Evolutionary conservation across 2,113 vertebrate species (phyloP).

Genomic region (Scartelaos histophorus): DNA sequence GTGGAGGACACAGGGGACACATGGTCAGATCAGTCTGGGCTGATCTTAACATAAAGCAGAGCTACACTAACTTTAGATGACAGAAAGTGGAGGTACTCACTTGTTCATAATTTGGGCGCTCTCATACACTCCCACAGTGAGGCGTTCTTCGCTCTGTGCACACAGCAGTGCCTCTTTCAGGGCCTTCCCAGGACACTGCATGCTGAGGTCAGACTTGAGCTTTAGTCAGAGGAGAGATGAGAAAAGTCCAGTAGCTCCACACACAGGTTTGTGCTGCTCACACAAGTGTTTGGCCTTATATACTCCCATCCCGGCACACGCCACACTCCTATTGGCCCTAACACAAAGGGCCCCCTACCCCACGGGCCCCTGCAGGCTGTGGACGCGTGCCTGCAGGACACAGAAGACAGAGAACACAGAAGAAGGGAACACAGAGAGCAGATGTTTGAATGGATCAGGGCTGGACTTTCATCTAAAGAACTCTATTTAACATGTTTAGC

Average conservation of each 20-base stretch:
- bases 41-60: not conserved
- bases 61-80: not conserved
- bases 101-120: slow-evolving; percentile 94
- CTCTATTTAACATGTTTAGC: not conserved
- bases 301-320: slow-evolving; percentile 67
- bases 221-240: slow-evolving; percentile 30
- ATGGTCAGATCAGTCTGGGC: not conserved
- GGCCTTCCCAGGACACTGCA: slow-evolving; percentile 86
- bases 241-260: slow-evolving; percentile 16
- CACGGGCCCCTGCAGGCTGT: slow-evolving; percentile 32
- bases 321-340: slow-evolving; percentile 70
- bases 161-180: slow-evolving; percentile 85
- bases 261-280: slow-evolving; percentile 32
- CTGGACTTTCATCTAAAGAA: slow-evolving; percentile 6
- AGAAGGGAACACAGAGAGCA: slow-evolving; percentile 44
- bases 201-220: slow-evolving; percentile 42
- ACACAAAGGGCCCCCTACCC: slow-evolving; percentile 15
- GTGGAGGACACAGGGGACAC: slow-evolving; percentile 18
- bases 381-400: slow-evolving; percentile 69
- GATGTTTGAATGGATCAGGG: slow-evolving; percentile 54
- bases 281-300: slow-evolving; percentile 52
- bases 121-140: slow-evolving; percentile 93
- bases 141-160: slow-evolving; percentile 84
- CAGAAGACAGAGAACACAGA: not conserved
- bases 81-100: slow-evolving; percentile 78